phyloP scores from a whole-genome alignment of 2,797 vertebrate genomes.

The Schizopygopsis pylzovi region DNA sequence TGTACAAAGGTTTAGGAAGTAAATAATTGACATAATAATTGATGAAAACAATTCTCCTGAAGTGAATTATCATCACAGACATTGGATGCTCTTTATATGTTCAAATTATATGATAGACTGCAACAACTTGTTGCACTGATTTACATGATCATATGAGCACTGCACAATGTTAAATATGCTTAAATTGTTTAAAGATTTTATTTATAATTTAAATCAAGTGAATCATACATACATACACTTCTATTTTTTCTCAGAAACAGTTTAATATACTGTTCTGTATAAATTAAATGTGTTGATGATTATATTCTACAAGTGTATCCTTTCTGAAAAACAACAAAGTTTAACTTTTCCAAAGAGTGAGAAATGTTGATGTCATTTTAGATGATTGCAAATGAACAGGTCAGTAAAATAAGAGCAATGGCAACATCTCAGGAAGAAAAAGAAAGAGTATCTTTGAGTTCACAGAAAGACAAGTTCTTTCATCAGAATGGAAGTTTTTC shows the following conservation, averaged over 20 bases:
- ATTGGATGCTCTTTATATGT: too few relatives aligned
- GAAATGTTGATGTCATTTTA: not conserved
- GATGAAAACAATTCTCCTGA: not conserved
- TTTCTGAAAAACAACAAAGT: not conserved
- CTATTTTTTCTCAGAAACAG: not conserved
- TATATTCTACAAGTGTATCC: not conserved
- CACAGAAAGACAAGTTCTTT: not conserved
- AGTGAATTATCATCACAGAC: too few relatives aligned
- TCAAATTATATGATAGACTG: too few relatives aligned
- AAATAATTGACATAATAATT: not conserved
- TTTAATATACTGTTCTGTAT: not conserved
- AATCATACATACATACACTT: not conserved
- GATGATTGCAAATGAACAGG: not conserved
- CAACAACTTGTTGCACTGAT: too few relatives aligned
- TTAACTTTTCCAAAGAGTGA: not conserved
- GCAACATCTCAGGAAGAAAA: not conserved
- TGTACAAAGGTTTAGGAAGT: not conserved
- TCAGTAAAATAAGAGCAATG: not conserved
- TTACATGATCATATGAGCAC: not conserved
- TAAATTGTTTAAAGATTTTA: too few relatives aligned
- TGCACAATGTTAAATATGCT: too few relatives aligned
- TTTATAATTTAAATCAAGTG: not conserved
- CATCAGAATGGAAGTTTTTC: not conserved
- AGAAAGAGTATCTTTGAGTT: rapidly evolving
- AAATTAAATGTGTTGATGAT: not conserved